These are phyloP conservation scores for Dendrocincla tyrannina DNA, from an alignment of 2,797 vertebrate species.

Conservation along the genomic window DNA sequence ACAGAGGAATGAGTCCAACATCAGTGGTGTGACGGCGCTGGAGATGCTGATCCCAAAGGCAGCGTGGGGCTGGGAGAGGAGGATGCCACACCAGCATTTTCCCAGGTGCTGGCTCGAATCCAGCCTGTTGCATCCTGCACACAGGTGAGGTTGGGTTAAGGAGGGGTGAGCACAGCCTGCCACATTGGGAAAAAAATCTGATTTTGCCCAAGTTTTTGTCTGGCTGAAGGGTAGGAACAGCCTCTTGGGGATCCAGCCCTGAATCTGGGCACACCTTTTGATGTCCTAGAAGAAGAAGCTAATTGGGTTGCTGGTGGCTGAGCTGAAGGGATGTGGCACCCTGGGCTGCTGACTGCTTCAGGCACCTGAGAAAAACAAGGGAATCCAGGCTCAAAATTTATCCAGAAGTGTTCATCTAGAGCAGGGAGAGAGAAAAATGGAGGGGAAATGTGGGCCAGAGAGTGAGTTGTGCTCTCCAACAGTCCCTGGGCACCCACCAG, in stretches of 20 bases:
- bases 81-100: not conserved
- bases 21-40: rapidly evolving
- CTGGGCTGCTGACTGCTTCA: not conserved
- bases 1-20: not conserved
- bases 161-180: rapidly evolving
- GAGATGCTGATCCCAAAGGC: not conserved
- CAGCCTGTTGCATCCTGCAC: not conserved
- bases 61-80: not conserved
- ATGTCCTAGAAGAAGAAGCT: not conserved
- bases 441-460: not conserved
- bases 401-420: not conserved
- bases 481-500: not conserved
- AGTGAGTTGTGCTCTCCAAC: not conserved
- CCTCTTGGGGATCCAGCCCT: not conserved
- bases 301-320: not conserved
- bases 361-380: not conserved
- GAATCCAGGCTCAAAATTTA: not conserved
- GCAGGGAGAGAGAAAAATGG: not conserved
- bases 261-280: not conserved
- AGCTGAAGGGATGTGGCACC: not conserved
- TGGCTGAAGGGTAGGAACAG: not conserved
- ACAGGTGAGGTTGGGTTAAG: not conserved
- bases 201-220: not conserved
- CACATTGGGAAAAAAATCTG: not conserved
- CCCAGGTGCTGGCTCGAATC: not conserved